Percentiles rank a stretch among this genome's conserved stretches.
Evolutionary conservation across 2,888 invertebrate genomes (phyloP).

Genomic region (Acanthoscelides obtectus): DNA sequence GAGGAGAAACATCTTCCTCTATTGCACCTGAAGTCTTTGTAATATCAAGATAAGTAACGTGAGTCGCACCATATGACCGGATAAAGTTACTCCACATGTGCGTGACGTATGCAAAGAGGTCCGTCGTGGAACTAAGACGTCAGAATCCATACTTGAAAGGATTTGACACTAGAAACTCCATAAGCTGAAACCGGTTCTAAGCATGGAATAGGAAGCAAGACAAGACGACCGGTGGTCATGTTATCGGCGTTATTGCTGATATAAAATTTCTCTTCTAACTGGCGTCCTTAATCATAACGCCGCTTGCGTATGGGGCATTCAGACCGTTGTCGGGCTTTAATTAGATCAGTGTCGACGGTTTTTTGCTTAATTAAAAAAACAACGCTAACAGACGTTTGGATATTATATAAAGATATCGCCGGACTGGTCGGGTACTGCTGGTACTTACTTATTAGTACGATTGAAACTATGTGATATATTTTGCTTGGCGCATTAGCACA

Average conservation of each 20-base stretch:
- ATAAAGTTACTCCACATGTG: no score
- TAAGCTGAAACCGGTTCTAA: no score
- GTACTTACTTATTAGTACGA: neutral
- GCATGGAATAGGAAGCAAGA: neutral
- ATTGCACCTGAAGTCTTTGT: no score
- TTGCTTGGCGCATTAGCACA: neutral
- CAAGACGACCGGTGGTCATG: neutral
- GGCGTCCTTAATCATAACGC: neutral
- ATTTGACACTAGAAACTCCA: no score
- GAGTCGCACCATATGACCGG: no score
- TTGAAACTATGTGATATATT: neutral
- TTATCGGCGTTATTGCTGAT: neutral
- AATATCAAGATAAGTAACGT: no score
- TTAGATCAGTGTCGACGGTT: neutral
- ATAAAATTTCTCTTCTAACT: neutral
- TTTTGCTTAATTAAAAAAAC: neutral
- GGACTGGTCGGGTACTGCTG: neutral
- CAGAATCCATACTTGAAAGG: no score
- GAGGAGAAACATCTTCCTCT: no score
- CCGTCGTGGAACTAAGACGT: no score
- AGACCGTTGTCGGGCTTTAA: neutral
- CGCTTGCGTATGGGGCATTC: neutral
- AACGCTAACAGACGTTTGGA: neutral
- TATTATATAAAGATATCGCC: neutral
- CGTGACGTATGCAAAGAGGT: no score